These are phyloP conservation scores for Bubo scandiacus DNA, from an alignment of 2,113 vertebrate species.

Conservation along the genomic window DNA sequence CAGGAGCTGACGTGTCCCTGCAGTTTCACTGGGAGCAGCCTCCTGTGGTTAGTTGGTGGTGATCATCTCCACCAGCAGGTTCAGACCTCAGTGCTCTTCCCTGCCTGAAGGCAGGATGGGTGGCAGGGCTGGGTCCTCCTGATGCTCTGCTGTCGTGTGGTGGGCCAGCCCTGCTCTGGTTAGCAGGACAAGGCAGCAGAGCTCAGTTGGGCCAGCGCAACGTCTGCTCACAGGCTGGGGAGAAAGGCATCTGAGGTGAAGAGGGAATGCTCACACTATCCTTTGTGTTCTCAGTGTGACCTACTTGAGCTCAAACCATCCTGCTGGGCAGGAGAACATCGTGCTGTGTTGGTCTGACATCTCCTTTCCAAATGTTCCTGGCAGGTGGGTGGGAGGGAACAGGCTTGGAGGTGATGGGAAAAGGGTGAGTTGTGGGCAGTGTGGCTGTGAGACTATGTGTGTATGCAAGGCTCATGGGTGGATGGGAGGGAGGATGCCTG, in stretches of 20 bases:
- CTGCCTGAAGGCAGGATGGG: background rate
- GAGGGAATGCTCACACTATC: background rate
- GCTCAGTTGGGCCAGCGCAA: background rate
- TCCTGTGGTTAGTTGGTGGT: background rate
- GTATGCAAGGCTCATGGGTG: background rate
- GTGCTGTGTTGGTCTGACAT: background rate
- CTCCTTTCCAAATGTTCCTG: background rate
- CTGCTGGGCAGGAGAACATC: background rate
- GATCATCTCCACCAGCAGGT: background rate
- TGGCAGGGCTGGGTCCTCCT: background rate
- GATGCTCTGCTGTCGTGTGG: background rate
- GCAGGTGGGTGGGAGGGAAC: background rate
- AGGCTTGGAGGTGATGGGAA: background rate
- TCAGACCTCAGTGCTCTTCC: background rate
- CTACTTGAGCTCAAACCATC: background rate
- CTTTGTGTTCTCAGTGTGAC: background rate
- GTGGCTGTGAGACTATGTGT: fast-evolving
- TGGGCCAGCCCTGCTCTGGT: background rate
- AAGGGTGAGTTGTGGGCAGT: background rate
- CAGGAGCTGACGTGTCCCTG: background rate
- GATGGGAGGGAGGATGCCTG: fast-evolving
- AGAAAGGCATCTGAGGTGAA: background rate
- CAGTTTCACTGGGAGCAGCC: background rate
- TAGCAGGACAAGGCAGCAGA: background rate
- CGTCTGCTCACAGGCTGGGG: background rate